phyloP scores from a whole-genome alignment of 1,140 invertebrate species.

The Zaprionus nigranus region DNA sequence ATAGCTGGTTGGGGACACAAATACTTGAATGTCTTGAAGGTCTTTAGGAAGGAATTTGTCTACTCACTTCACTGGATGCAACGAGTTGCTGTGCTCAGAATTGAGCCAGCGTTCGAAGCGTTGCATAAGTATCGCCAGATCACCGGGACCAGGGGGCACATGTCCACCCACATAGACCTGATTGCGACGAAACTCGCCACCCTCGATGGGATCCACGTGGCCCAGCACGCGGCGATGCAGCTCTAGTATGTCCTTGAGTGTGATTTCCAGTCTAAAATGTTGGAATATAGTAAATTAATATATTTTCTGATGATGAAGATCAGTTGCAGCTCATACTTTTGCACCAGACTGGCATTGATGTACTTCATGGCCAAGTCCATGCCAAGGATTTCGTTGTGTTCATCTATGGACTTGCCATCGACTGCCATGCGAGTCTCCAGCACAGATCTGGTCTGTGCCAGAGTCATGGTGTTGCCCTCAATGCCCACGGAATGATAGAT shows the following conservation, averaged over 20 bases:
- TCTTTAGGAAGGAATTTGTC: not conserved
- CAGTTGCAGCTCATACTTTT: constrained; percentile 85
- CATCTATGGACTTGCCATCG: constrained; percentile 96
- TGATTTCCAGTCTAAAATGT: constrained; percentile 88
- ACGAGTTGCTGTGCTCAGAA: constrained; percentile 91
- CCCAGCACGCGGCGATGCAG: constrained; percentile 97
- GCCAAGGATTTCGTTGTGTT: constrained; percentile 98
- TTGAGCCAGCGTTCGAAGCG: constrained; percentile 96
- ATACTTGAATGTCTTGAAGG: not conserved
- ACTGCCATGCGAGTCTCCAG: constrained; percentile 97
- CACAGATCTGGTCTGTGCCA: constrained; percentile 96
- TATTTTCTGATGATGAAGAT: not conserved
- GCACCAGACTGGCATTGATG: constrained; percentile 95
- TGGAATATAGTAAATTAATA: not conserved
- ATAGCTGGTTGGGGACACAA: constrained; percentile 78
- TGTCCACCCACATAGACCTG: constrained; percentile 97
- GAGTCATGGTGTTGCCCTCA: constrained; percentile 98
- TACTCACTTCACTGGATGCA: constrained; percentile 93
- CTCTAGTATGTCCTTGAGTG: constrained; percentile 94
- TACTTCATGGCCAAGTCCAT: constrained; percentile 98
- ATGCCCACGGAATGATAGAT: constrained; percentile 99
- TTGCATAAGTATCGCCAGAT: constrained; percentile 93
- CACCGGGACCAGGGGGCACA: constrained; percentile 92
- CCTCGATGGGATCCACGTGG: constrained; percentile 95
- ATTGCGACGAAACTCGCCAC: constrained; percentile 92